phyloP scores from a whole-genome alignment of 37 sponge, comb jelly and placozoan genomes.

The Cladorhizidae sp. region DNA sequence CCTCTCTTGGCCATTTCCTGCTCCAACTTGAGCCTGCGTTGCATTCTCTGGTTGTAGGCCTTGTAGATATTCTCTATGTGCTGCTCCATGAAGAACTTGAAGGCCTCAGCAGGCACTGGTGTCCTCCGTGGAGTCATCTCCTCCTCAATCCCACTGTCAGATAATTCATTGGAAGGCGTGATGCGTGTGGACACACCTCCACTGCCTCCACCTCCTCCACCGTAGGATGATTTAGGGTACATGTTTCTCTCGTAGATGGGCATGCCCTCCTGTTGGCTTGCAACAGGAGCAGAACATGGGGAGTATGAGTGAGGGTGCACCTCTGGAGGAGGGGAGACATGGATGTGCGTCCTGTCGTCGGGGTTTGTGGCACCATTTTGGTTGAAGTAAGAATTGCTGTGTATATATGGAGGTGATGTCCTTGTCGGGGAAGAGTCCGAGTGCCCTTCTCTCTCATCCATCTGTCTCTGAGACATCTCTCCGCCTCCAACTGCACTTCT shows the following conservation, averaged over 20 bases:
- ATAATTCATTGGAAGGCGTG: constrained; percentile 33
- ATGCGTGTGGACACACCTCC: background rate
- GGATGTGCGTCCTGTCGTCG: constrained; percentile 48
- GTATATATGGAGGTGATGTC: constrained; percentile 39
- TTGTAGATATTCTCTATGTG: constrained; percentile 90
- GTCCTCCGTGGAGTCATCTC: constrained; percentile 59
- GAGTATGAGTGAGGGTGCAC: constrained; percentile 68
- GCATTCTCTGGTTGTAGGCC: constrained; percentile 71
- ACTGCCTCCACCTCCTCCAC: background rate
- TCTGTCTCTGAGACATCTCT: background rate
- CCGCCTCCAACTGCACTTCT: background rate
- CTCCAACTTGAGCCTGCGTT: constrained; percentile 86
- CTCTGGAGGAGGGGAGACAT: constrained; percentile 78
- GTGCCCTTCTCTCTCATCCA: constrained; percentile 12
- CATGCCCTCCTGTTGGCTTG: constrained; percentile 14
- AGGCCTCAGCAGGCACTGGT: constrained; percentile 85
- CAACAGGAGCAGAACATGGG: constrained; percentile 66
- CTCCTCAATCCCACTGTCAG: constrained; percentile 79
- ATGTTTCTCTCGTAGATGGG: constrained; percentile 17
- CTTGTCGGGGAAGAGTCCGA: constrained; percentile 53
- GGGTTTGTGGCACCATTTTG: background rate
- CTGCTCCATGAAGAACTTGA: constrained; percentile 95
- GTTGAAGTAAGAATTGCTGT: constrained; percentile 10
- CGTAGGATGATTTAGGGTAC: background rate
- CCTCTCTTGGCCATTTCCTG: constrained; percentile 84